These are phyloP conservation scores for Telmatochromis sp. DNA, from an alignment of 2,113 vertebrate species.

Conservation along the genomic window DNA sequence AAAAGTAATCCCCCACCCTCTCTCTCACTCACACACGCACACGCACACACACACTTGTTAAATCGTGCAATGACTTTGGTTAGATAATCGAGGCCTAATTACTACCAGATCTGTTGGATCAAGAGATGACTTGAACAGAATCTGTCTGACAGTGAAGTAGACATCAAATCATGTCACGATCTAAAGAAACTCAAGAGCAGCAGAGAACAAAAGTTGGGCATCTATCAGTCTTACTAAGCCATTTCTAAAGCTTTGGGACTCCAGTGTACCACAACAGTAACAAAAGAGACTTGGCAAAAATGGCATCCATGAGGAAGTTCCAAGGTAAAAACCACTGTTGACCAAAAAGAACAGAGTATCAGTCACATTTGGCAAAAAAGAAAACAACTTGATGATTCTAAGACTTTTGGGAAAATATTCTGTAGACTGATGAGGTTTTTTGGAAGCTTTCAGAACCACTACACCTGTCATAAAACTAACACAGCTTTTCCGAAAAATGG, in stretches of 20 bases:
- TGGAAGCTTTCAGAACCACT: not conserved
- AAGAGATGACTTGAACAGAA: not conserved
- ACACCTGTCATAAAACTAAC: not conserved
- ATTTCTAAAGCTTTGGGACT: not conserved
- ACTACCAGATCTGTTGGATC: not conserved
- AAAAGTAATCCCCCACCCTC: not conserved
- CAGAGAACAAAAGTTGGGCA: not conserved
- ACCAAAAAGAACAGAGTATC: not conserved
- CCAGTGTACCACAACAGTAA: not conserved
- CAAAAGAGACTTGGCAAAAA: not conserved
- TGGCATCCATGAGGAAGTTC: not conserved
- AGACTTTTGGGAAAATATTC: not conserved
- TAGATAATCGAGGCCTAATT: not conserved
- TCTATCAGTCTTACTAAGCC: not conserved
- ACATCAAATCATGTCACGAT: not conserved
- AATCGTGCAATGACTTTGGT: not conserved
- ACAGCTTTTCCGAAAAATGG: not conserved
- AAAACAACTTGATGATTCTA: not conserved
- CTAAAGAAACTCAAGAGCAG: not conserved
- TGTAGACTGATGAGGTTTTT: not conserved
- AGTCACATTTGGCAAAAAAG: not conserved
- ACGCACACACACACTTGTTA: fast-evolving
- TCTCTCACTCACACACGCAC: not conserved
- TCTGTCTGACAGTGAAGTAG: not conserved
- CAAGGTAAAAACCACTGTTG: not conserved